Base-by-base conservation (phyloP, 2,888 invertebrate genomes). In the Mythimna loreyi region DNA sequence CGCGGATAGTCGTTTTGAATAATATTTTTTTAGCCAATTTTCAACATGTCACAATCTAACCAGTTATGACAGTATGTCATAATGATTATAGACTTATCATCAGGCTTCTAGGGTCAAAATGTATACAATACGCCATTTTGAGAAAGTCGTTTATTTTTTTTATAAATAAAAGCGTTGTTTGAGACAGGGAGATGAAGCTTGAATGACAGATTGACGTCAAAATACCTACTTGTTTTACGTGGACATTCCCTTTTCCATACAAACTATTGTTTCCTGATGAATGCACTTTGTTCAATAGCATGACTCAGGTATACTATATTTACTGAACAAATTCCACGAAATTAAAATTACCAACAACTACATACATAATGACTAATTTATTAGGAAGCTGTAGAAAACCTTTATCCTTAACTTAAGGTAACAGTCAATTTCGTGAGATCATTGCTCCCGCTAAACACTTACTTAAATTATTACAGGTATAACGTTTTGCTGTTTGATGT, bases 401-500 rank as follows among this genome's bases (percentile, higher is more conserved):
- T 19, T 6, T 28, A 21, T 36, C 13, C 5, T 4, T n/a, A 52
- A 19, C 5, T 4, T n/a, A 52, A 19, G 25, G 21, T 13, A 28
- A 19, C 23, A 16, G 5, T 28, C 3, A 33, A 3, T 30, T 23
- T 40, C 3, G 28, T 67, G 6, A n/a, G 43, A 45, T 45, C 19
- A 19, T 0, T 8, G 8, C n/a, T n/a, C n/a, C n/a, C n/a, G n/a
- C 43, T 21, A 36, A 19, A 47, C 47, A 23, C 33, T 25, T 2
- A 21, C 36, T 33, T 21, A 25, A 11, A 21, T 28, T 8, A 52
- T 85, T 83, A 13, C 81, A 84, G 86, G 79, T 78, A 45, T 81
- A 70, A 56, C 61, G 21, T 11, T 83, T 25, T 78, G 80, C 64
- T 80, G 77, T 23, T 33, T 85, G 5, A 52, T 81, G 25, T 59